These are phyloP conservation scores for Catotricha subobsoleta DNA, from an alignment of 2,888 invertebrate genomes.

Conservation along the genomic window DNA sequence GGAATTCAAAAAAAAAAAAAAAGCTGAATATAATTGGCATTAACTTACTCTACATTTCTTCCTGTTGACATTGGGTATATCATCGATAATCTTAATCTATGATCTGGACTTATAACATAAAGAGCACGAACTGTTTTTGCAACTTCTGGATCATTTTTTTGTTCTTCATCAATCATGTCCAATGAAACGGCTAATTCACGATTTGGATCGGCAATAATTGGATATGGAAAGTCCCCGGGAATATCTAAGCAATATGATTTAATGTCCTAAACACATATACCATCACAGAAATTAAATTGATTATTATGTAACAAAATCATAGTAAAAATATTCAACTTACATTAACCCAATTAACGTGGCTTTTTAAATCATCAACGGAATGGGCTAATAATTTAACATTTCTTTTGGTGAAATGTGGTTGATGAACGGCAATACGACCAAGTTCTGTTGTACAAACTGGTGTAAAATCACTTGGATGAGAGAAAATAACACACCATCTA, in stretches of 20 bases:
- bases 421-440: constrained; percentile 51
- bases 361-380: constrained; percentile 56
- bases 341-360: constrained; percentile 61
- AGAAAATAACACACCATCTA: constrained; percentile 75
- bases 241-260: constrained; percentile 51
- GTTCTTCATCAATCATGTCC: constrained; percentile 63
- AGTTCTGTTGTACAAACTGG: constrained; percentile 83
- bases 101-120: constrained; percentile 65
- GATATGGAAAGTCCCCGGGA: constrained; percentile 57
- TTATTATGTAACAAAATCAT: too few relatives aligned
- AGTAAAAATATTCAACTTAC: constrained; percentile 26
- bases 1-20: constrained; percentile 5
- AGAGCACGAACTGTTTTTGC: constrained; percentile 57
- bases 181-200: constrained; percentile 51
- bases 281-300: neutral
- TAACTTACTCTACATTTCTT: constrained; percentile 62
- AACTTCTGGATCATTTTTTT: constrained; percentile 43
- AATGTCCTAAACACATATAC: constrained; percentile 33
- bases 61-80: constrained; percentile 74
- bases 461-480: constrained; percentile 77
- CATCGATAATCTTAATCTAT: constrained; percentile 60
- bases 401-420: constrained; percentile 47
- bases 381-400: constrained; percentile 60
- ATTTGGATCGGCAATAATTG: constrained; percentile 61
- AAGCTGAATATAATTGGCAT: neutral